Evolutionary conservation across 2,888 invertebrate genomes (phyloP).

Genomic region (Synergus gifuensis): DNA sequence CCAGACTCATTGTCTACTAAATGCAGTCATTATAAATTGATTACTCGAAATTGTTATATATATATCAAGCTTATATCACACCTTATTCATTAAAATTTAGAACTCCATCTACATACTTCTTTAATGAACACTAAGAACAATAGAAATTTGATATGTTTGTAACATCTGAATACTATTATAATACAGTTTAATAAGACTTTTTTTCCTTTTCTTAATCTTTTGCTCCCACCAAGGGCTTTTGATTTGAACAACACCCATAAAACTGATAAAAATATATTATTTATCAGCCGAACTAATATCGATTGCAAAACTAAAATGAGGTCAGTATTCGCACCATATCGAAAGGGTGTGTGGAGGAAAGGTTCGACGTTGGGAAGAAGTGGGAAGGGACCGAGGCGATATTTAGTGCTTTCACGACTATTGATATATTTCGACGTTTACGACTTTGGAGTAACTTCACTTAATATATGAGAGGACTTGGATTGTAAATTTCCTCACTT

Average conservation of each 20-base stretch:
- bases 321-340: constrained; percentile 52
- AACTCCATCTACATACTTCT: too few relatives aligned
- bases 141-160: too few relatives aligned
- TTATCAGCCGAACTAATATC: constrained; percentile 37
- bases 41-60: background rate
- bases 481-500: constrained; percentile 68
- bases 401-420: constrained; percentile 66
- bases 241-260: too few relatives aligned
- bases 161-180: too few relatives aligned
- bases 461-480: constrained; percentile 69
- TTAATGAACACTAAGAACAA: too few relatives aligned
- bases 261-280: too few relatives aligned
- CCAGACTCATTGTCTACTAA: background rate
- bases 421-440: constrained; percentile 75
- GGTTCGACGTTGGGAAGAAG: constrained; percentile 33
- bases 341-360: constrained; percentile 47
- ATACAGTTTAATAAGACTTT: too few relatives aligned
- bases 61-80: too few relatives aligned
- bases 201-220: too few relatives aligned
- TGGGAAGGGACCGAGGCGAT: constrained; percentile 53
- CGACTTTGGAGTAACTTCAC: constrained; percentile 71
- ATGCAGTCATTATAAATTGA: background rate
- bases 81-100: too few relatives aligned
- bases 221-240: too few relatives aligned
- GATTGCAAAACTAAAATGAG: constrained; percentile 55